These are phyloP conservation scores for Leistus spinibarbis DNA, from an alignment of 2,888 invertebrate species.

Conservation along the genomic window DNA sequence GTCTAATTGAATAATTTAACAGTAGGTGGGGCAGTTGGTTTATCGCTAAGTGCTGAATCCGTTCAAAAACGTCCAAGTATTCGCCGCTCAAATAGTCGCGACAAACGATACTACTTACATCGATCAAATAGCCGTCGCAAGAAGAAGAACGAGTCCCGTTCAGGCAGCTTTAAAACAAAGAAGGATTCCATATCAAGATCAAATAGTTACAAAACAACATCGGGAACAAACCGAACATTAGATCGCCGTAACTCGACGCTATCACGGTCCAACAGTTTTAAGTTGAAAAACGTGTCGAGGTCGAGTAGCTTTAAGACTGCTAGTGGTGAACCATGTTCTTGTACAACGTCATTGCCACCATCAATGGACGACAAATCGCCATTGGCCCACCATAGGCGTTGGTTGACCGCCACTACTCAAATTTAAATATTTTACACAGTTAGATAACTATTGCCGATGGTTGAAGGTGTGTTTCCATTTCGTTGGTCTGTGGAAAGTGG, in stretches of 20 bases:
- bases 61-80: constrained; percentile 65
- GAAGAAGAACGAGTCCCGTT: constrained; percentile 60
- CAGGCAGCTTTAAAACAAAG: constrained; percentile 52
- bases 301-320: constrained; percentile 55
- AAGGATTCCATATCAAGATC: constrained; percentile 48
- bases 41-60: constrained; percentile 68
- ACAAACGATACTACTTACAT: constrained; percentile 61
- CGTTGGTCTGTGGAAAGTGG: no score
- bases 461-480: not conserved
- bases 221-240: not conserved
- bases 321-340: constrained; percentile 53
- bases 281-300: constrained; percentile 54
- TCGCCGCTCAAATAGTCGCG: constrained; percentile 63
- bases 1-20: constrained; percentile 19
- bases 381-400: not conserved
- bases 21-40: constrained; percentile 64
- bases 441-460: not conserved
- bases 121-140: constrained; percentile 63
- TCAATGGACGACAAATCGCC: not conserved
- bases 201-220: constrained; percentile 30
- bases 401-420: not conserved
- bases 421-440: not conserved
- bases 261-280: constrained; percentile 54
- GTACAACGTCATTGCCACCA: not conserved
- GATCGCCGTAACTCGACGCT: constrained; percentile 42